A percentile compares a stretch with the other conserved stretches of the same genome.
Evolutionary conservation across 2,113 vertebrate genomes (phyloP).

Genomic region (Platysteira castanea): DNA sequence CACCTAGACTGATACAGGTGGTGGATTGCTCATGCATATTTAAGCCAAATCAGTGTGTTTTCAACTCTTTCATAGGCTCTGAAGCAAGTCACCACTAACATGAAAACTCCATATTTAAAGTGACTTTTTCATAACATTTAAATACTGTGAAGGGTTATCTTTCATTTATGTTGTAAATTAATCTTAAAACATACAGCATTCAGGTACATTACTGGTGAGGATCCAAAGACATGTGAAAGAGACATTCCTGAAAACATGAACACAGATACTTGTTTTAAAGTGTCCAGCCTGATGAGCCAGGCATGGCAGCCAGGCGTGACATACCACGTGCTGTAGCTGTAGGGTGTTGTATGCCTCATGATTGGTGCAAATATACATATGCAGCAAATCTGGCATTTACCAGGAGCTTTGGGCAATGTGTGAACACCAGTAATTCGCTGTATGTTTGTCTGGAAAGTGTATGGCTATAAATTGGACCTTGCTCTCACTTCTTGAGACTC

Average conservation of each 20-base stretch:
- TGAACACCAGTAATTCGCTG: rapidly evolving
- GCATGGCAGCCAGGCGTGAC: background rate
- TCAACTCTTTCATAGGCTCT: background rate
- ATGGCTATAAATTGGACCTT: background rate
- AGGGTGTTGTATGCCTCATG: background rate
- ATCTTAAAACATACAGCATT: background rate
- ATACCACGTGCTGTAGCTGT: background rate
- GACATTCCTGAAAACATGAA: background rate
- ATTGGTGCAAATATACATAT: background rate
- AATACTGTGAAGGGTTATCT: background rate
- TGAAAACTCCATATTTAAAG: constrained; percentile 11
- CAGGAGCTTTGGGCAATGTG: background rate
- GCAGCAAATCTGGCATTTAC: background rate
- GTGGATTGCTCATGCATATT: background rate
- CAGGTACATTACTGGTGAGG: background rate
- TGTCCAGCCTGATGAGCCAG: background rate
- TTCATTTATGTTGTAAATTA: background rate
- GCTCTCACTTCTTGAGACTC: background rate
- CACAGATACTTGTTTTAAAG: background rate
- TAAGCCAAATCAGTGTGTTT: background rate
- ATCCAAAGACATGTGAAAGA: background rate
- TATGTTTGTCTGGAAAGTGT: rapidly evolving
- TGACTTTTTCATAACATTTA: background rate
- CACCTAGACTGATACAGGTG: background rate
- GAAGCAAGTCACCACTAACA: background rate